Percentiles rank a stretch among this genome's conserved stretches.
Evolutionary conservation across 2,888 invertebrate genomes (phyloP).

Genomic region (Shargacucullia verbasci): DNA sequence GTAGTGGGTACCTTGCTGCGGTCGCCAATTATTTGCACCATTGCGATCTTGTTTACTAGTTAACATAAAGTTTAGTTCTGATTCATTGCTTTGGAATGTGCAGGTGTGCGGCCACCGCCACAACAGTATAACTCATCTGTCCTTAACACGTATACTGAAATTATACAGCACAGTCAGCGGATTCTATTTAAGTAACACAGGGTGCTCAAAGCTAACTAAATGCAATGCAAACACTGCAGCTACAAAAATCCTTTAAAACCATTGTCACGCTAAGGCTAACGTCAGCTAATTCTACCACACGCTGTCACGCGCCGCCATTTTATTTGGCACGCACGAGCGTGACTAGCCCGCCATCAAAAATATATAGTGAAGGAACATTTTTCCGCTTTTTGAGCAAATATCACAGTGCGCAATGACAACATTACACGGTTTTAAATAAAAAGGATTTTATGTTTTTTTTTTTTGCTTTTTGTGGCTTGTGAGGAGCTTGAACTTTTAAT

Average conservation of each 20-base stretch:
- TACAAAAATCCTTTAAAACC: not conserved
- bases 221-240: slow-evolving; percentile 5
- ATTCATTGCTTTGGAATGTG: no score
- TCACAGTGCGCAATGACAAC: not conserved
- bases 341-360: slow-evolving; percentile 30
- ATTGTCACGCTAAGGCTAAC: slow-evolving; percentile 4
- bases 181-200: no score
- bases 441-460: not conserved
- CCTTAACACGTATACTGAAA: no score
- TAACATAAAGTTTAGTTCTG: no score
- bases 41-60: no score
- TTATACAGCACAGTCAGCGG: no score
- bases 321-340: slow-evolving; percentile 29
- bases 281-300: slow-evolving; percentile 18
- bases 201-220: no score
- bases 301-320: slow-evolving; percentile 39
- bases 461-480: not conserved
- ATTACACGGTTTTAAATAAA: slow-evolving; percentile 6
- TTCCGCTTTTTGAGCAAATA: slow-evolving; percentile 12
- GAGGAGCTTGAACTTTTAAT: not conserved
- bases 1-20: no score
- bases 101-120: no score
- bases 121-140: no score
- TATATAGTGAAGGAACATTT: slow-evolving; percentile 21
- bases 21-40: no score